Percentiles rank a stretch among this genome's conserved stretches.
phyloP scores from a whole-genome alignment of 2,113 vertebrate species.

The Misgurnus mizolepis region DNA sequence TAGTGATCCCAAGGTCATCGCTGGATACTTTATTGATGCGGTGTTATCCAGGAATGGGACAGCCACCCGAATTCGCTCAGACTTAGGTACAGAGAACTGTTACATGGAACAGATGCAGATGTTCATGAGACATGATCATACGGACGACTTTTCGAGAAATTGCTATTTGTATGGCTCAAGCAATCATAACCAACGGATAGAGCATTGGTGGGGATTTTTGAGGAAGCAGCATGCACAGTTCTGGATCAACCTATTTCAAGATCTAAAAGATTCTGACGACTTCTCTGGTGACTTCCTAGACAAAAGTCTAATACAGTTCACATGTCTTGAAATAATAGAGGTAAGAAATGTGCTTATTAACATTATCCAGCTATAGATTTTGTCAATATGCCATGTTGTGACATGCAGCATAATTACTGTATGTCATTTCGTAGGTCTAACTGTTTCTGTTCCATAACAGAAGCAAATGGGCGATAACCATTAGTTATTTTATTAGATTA shows the following conservation, averaged over 20 bases:
- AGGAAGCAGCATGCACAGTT: constrained; percentile 33
- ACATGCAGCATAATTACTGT: too few relatives aligned
- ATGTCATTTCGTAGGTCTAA: too few relatives aligned
- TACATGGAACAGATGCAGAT: constrained; percentile 36
- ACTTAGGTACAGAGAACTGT: constrained; percentile 47
- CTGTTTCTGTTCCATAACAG: too few relatives aligned
- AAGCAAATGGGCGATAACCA: too few relatives aligned
- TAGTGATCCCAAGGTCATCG: constrained; percentile 38
- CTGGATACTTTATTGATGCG: constrained; percentile 40
- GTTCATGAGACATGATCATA: constrained; percentile 22
- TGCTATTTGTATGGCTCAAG: constrained; percentile 40
- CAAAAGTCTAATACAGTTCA: constrained; percentile 24
- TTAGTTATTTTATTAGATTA: too few relatives aligned
- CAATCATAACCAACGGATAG: constrained; percentile 46
- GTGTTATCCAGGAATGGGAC: constrained; percentile 34
- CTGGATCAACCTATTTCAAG: constrained; percentile 47
- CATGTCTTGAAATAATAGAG: constrained; percentile 36
- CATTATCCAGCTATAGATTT: too few relatives aligned
- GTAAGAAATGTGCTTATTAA: background rate
- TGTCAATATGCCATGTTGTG: too few relatives aligned
- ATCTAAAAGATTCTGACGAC: constrained; percentile 38
- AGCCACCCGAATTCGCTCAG: constrained; percentile 37
- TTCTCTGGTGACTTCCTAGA: too few relatives aligned
- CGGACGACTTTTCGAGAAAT: background rate
- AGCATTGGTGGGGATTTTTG: constrained; percentile 51